phyloP scores from a whole-genome alignment of 2,797 vertebrate genomes.

The Enteromius paludinosus region DNA sequence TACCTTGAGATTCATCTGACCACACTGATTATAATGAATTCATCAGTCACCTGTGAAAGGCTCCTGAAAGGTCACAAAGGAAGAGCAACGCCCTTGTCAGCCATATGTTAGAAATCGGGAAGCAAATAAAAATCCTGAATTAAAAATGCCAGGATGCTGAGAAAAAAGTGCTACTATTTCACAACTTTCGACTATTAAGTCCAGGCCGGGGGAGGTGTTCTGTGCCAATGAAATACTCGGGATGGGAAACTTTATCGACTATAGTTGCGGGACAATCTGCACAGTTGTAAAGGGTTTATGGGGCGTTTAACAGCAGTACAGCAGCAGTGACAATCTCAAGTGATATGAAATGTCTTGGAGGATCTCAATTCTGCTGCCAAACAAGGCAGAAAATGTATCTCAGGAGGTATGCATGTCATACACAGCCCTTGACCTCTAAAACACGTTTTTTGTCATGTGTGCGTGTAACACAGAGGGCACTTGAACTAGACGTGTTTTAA shows the following conservation, averaged over 20 bases:
- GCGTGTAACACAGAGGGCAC: background rate
- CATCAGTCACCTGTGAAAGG: constrained; percentile 37
- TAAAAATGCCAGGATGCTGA: background rate
- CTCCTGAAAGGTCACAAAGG: constrained; percentile 26
- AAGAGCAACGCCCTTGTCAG: constrained; percentile 22
- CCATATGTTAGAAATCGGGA: background rate
- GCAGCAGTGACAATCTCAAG: constrained; percentile 16
- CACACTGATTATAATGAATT: constrained; percentile 42
- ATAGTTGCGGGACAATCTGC: constrained; percentile 13
- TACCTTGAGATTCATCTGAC: background rate
- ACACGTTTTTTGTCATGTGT: background rate
- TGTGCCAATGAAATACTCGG: constrained; percentile 3
- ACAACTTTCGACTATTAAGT: constrained; percentile 15
- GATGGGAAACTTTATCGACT: constrained; percentile 8
- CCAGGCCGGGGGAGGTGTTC: background rate
- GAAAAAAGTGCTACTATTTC: background rate
- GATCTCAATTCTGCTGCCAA: constrained; percentile 19
- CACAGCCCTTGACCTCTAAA: constrained; percentile 10
- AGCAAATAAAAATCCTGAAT: background rate
- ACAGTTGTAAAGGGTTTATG: constrained; percentile 40
- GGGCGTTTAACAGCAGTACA: constrained; percentile 31
- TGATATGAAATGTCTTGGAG: background rate
- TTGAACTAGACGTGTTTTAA: background rate
- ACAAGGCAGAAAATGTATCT: constrained; percentile 18
- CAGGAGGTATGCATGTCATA: background rate